Evolutionary conservation across 2,113 vertebrate species (phyloP).

Genomic region (Clupea harengus): DNA sequence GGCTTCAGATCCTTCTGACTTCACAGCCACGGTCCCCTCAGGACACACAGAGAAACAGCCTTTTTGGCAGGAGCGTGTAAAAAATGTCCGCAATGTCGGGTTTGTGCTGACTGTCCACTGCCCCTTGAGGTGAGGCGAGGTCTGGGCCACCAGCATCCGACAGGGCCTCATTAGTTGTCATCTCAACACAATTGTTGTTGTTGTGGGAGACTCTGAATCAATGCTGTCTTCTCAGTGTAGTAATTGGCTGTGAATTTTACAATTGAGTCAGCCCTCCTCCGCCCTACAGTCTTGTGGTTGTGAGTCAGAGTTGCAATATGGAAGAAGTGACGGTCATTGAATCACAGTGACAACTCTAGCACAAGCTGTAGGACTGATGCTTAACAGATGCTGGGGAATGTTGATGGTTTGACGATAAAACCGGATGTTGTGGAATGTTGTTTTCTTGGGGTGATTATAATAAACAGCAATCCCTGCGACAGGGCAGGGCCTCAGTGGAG

Average conservation of each 20-base stretch:
- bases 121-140: neutral
- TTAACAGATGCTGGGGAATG: neutral
- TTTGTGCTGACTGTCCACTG: slow-evolving; percentile 17
- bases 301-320: neutral
- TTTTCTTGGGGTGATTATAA: neutral
- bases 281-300: neutral
- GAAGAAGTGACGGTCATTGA: neutral
- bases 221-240: neutral
- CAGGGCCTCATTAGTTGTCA: neutral
- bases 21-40: neutral
- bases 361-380: neutral
- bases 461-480: neutral
- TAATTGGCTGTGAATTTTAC: neutral
- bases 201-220: neutral
- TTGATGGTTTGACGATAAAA: neutral
- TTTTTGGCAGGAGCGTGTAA: slow-evolving; percentile 43
- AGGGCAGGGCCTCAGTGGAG: neutral
- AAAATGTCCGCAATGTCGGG: slow-evolving; percentile 58
- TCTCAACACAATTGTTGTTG: neutral
- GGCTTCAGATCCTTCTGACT: slow-evolving; percentile 21
- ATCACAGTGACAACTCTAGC: neutral
- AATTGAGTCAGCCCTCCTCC: neutral
- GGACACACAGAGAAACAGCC: slow-evolving; percentile 45
- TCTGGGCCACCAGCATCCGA: no score
- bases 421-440: neutral